Base-by-base conservation (phyloP, 1,140 invertebrate genomes). In the Glossosoma conforme region DNA sequence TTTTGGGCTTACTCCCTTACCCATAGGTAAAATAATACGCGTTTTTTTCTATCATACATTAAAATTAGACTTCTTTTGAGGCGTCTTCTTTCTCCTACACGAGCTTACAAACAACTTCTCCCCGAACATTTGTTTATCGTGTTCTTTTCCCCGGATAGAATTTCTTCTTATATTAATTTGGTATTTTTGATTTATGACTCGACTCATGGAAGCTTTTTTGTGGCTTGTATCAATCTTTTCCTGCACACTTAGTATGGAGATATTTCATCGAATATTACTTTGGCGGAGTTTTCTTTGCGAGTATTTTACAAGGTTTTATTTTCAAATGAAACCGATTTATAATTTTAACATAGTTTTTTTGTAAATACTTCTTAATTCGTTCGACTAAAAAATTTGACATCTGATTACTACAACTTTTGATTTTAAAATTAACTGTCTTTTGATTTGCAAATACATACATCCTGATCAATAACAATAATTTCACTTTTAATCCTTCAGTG, bases 161-260 rank as follows among this genome's bases (percentile, higher is more conserved):
- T 44, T 47, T 49, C 44, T 47, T 56, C 44, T 47, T 56, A 56
- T 52, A 56, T 56, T 56, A 56, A 56, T 56, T 56, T 52, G 44
- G 37, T 35, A 14, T 13, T 25, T 18, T 42, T 51, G 54, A 56
- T 56, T 56, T 56, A 56, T 51, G 37, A 46, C 47, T 15, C n/a
- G 4, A 11, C 18, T 17, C n/a, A 11, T 15, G 32, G n/a, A 13
- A 33, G 32, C 32, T 33, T 13, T 33, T 13, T 11, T n/a, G n/a
- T n/a, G n/a, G 32, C 32, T n/a, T 33, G 32, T 33, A 33, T 33
- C 32, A 33, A n/a, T 33, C 32, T 33, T 13, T 15, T 33, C 32
- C 15, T 11, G n/a, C 32, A 13, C 32, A 33, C 15, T 13, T n/a
- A 28, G n/a, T 33, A 13, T 33, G 11, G n/a, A 33, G 32, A 33